Evolutionary conservation across 2,797 vertebrate species (phyloP), one percentile per base, ranked within the genome.

Genomic region (Pangasius sanitwongsei): DNA sequence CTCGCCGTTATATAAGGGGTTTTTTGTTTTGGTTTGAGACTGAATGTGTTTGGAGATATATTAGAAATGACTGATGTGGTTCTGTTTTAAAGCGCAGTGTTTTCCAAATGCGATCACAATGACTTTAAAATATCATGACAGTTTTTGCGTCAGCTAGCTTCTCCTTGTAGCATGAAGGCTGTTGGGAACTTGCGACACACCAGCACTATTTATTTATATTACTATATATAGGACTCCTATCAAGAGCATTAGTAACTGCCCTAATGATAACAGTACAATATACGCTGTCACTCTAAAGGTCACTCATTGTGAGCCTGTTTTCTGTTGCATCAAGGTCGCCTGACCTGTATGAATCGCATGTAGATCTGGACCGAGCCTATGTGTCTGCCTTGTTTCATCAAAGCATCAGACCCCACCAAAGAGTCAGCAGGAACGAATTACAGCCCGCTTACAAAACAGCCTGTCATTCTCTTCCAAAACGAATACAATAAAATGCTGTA

Each of bases 401-500:
- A 88, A 83, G 44, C 70, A 31, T 59, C 86, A 86, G 72, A 89
- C 70, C 41, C 50, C 80, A 86, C 89, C 88, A 88, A 80, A 87
- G 78, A 50, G 55, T 31, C 88, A 74, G 25, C 65, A 89, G 87
- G 72, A 75, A 86, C 69, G 18, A 86, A 83, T 89, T 90, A 86
- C 25, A 25, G 34, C 61, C 16, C 31, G 25, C 57, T 89, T 87
- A 87, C 63, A 20, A 83, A 85, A 81, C 20, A 55, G 37, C 55
- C 53, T 83, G n/a, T 7, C 37, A 41, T 84, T 91, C 69, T 81
- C 50, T 80, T 89, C 89, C 83, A 83, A 89, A 86, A 84, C 13
- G 37, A 83, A 83, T 83, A 72, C 88, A 89, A 86, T 65, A 61
- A 74, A 81, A 83, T 83, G n/a, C 74, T 89, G 20, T 87, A 87